Evolutionary conservation across 2,888 invertebrate genomes (phyloP), one percentile per base, ranked within the genome.

Genomic region (Diarsia mendica): DNA sequence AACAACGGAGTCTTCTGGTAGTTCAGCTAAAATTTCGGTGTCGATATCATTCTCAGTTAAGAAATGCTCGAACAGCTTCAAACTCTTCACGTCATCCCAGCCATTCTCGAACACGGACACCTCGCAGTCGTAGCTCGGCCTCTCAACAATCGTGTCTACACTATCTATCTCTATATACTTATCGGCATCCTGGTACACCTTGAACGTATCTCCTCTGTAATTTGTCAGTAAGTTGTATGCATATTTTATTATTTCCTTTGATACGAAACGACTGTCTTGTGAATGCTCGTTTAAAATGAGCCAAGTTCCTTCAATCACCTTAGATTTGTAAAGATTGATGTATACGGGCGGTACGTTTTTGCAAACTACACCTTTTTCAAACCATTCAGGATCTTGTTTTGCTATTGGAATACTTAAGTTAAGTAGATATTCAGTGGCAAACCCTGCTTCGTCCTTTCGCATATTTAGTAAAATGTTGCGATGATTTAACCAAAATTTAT

Each of bases 161-260:
- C 64, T 46, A 55, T 58, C 20, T 68, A 87, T 53, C 33, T 76
- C 71, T 44, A 20, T 55, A 49, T 39, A 72, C 8, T 15, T 58
- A 0, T n/a, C 63, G 3, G 20, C 39, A n/a, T 60, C 77, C 28
- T 71, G 61, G 61, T 78, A 85, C 6, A 87, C 20, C 51, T 53
- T 74, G 18, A 87, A 67, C 10, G 51, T 63, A 51, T 44, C 61
- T 28, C 20, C 60, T 64, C 33, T 49, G 53, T 67, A 77, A 88
- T 92, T 90, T 13, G 88, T 90, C 1, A 93, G 70, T 44, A 93
- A 86, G 74, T 92, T 91, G 72, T 85, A 90, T 5, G 88, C 91
- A 71, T 93, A 93, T 78, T 86, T 90, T 15, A 91, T 75, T 20
- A 93, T 89, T 28, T 90, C 90, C 6, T 89, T 80, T 0, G 91